Percentiles rank a stretch among this genome's conserved stretches.
Conservation (phyloP, 2,113 vertebrate genomes). For the Lepus americanus region DNA sequence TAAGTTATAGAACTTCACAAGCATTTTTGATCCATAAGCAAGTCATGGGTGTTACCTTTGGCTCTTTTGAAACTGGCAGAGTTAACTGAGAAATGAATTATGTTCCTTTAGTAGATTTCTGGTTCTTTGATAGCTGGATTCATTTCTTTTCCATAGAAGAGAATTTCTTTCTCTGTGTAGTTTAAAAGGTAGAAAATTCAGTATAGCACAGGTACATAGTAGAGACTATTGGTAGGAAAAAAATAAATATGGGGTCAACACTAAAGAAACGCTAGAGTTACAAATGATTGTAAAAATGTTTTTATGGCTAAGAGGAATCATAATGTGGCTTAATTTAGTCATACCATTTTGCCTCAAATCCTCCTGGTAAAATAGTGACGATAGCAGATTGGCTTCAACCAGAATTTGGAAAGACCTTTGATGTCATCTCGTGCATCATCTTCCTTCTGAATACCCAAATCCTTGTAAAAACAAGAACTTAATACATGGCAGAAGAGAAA, state of each 20-base stretch:
- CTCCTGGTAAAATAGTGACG: slow-evolving; percentile 51
- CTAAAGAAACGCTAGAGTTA: slow-evolving; percentile 33
- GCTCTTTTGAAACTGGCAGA: neutral
- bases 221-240: neutral
- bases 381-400: slow-evolving; percentile 26
- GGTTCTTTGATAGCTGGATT: neutral
- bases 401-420: slow-evolving; percentile 52
- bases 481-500: slow-evolving; percentile 1
- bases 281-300: slow-evolving; percentile 29
- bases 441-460: neutral
- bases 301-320: slow-evolving; percentile 28
- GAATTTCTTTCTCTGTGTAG: slow-evolving; percentile 12
- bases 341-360: slow-evolving; percentile 14
- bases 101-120: slow-evolving; percentile 20
- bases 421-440: slow-evolving; percentile 29
- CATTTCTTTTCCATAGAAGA: slow-evolving; percentile 42
- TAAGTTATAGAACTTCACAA: slow-evolving; percentile 28
- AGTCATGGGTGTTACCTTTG: neutral
- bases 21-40: neutral
- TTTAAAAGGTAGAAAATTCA: slow-evolving; percentile 57
- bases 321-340: slow-evolving; percentile 32
- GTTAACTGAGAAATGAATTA: neutral
- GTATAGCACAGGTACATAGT: neutral
- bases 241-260: slow-evolving; percentile 7
- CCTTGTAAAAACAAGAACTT: slow-evolving; percentile 48